Conservation (phyloP, 2,797 vertebrate genomes). For the Periophthalmus magnuspinnatus region DNA sequence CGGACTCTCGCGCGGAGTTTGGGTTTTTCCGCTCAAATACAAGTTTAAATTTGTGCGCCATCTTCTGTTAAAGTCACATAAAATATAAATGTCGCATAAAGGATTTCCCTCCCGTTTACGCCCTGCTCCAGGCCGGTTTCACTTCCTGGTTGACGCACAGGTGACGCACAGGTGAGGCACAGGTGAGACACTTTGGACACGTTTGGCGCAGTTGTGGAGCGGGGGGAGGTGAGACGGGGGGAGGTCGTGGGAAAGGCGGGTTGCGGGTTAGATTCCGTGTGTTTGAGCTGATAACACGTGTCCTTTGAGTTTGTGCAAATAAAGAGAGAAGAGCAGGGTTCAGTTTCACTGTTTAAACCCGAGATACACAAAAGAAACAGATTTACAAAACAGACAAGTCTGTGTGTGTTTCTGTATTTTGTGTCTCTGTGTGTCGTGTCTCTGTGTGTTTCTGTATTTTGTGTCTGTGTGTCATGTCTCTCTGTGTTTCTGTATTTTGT, state of each 20-base stretch:
- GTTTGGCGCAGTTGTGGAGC: neutral
- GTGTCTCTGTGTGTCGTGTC: no score
- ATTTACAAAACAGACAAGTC: no score
- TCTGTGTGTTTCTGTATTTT: no score
- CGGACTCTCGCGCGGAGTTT: neutral
- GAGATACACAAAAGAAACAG: neutral
- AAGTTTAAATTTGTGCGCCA: no score
- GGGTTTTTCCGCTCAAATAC: neutral
- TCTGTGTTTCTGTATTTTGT: no score
- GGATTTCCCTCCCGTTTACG: neutral
- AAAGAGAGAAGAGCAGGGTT: neutral
- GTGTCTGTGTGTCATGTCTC: no score
- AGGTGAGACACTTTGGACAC: neutral
- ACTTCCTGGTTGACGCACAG: constrained; percentile 14
- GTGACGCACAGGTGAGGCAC: constrained; percentile 13
- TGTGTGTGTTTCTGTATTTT: no score
- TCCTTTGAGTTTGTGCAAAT: neutral
- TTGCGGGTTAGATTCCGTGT: neutral
- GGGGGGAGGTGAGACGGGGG: neutral
- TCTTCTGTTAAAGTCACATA: no score
- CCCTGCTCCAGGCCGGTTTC: constrained; percentile 5
- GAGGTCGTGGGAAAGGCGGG: constrained; percentile 5
- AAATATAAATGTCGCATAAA: neutral
- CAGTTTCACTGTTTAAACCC: neutral
- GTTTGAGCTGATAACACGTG: neutral